Base-by-base conservation (phyloP, 2,888 invertebrate genomes). In the Bunonema sp. region DNA sequence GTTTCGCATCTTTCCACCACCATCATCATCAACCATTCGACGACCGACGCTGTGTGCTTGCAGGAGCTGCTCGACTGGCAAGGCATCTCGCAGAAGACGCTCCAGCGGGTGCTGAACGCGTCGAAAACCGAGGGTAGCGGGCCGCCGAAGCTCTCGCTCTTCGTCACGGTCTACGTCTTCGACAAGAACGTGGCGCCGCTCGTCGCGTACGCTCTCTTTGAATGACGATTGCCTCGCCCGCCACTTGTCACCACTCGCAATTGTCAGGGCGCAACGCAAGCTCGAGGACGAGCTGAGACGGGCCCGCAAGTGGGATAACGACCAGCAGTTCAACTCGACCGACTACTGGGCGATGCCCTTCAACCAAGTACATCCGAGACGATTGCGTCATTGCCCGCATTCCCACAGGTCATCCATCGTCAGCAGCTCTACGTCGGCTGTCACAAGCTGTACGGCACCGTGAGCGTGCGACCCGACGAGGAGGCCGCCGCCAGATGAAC, bases 141-240 rank as follows among this genome's bases (percentile, higher is more conserved):
- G 12, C 45, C 47, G 30, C 54, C 51, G 34, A 46, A 48, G 37
- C 46, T 54, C 15, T 52, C 48, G 8, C 41, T 54, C 1, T 54
- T 54, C 39, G 54, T 54, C 4, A 54, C 1, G 1, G 57, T 66
- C 26, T 65, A 63, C 43, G 51, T 65, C 10, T 65, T 65, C 40
- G 65, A 65, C 43, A 52, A 49, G 12, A 54, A 59, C 35, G 49
- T 54, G 22, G 39, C 38, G 24, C 49, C 49, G 28, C 43, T 54
- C 19, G 37, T 54, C 16, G 45, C 45, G 44, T 51, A 40, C 34
- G 47, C 43, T 42, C 23, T 10, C 8, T 28, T 12, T 28, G 12
- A 28, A 10, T 10, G 12, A 12, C 28, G 28, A 28, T 28, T 10
- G 8, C 28, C 8, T 10, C 32, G 16, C 16, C 32, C n/a, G 16